Conservation (phyloP, 2,888 invertebrate species). For the Halocaridina rubra region DNA sequence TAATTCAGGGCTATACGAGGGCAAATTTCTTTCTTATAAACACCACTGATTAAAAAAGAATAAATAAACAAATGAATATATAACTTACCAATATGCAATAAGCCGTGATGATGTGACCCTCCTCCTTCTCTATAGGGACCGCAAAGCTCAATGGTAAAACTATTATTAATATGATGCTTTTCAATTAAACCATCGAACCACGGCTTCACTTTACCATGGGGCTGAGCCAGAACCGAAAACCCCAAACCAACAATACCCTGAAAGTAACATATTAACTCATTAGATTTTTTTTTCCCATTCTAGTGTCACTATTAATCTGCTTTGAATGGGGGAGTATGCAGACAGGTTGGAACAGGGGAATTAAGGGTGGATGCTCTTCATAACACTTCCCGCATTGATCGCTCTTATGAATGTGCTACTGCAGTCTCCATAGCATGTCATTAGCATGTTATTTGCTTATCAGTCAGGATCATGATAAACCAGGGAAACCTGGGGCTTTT, state of each 20-base stretch:
- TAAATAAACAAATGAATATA: background rate
- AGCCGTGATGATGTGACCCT: constrained; percentile 1
- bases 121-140: constrained; percentile 67
- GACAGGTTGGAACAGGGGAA: background rate
- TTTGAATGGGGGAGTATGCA: background rate
- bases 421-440: no score
- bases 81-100: constrained; percentile 20
- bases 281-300: background rate
- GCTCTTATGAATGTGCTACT: no score
- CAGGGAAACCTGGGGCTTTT: no score
- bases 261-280: constrained; percentile 64
- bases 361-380: background rate
- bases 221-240: constrained; percentile 71
- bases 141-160: constrained; percentile 74
- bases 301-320: background rate
- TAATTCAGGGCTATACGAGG: no score
- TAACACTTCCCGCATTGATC: no score
- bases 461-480: no score
- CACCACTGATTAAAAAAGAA: background rate
- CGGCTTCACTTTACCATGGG: constrained; percentile 68
- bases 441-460: no score
- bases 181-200: constrained; percentile 69
- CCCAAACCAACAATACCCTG: constrained; percentile 74
- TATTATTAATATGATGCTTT: constrained; percentile 67
- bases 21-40: background rate